These are phyloP conservation scores for Rhingia rostrata DNA, from an alignment of 2,888 invertebrate species.

Conservation along the genomic window DNA sequence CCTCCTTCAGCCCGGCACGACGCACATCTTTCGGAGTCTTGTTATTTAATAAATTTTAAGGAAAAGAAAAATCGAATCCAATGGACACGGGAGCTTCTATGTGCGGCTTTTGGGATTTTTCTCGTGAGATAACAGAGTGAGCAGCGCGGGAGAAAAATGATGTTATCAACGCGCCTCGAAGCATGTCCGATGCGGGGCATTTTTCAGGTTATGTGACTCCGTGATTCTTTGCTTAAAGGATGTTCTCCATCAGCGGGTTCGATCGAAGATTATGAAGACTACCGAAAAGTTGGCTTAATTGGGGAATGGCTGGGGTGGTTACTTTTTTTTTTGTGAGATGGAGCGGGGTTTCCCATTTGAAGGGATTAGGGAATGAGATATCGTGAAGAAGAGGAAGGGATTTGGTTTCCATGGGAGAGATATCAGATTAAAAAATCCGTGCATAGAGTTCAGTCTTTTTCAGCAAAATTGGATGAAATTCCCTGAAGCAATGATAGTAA, in stretches of 20 bases:
- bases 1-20: conserved; percentile 29
- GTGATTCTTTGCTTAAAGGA: conserved; percentile 14
- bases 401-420: too few relatives aligned
- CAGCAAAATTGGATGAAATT: too few relatives aligned
- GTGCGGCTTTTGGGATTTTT: conserved; percentile 54
- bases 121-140: conserved; percentile 59
- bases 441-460: too few relatives aligned
- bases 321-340: neutral
- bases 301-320: neutral
- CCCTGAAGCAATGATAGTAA: too few relatives aligned
- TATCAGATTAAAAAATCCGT: too few relatives aligned
- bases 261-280: conserved; percentile 51
- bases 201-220: neutral
- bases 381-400: too few relatives aligned
- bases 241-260: conserved; percentile 32
- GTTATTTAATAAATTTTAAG: conserved; percentile 58
- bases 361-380: neutral
- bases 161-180: conserved; percentile 59
- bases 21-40: conserved; percentile 56
- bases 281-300: conserved; percentile 52
- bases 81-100: conserved; percentile 34
- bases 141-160: conserved; percentile 42
- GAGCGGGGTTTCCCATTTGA: neutral
- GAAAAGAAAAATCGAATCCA: conserved; percentile 9
- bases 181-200: conserved; percentile 34